phyloP scores from a whole-genome alignment of 2,888 invertebrate genomes.

The Nymphalis polychloros region DNA sequence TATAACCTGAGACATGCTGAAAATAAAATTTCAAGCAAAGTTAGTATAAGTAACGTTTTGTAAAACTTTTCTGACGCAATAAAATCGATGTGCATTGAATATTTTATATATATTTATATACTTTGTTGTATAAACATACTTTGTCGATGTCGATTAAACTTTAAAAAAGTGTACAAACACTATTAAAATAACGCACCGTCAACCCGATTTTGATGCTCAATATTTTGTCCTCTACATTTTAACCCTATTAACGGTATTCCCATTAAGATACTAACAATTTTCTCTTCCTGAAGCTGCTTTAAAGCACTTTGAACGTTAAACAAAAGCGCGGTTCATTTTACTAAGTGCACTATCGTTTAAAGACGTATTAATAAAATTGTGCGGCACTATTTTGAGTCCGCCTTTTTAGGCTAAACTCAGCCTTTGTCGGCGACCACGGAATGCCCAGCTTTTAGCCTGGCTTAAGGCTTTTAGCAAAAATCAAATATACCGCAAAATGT shows the following conservation, averaged over 20 bases:
- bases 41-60: too few relatives aligned
- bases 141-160: too few relatives aligned
- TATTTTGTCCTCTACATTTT: neutral
- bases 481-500: slow-evolving; percentile 34
- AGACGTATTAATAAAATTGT: slow-evolving; percentile 38
- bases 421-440: slow-evolving; percentile 44
- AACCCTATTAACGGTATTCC: neutral
- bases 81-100: too few relatives aligned
- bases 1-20: too few relatives aligned
- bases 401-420: slow-evolving; percentile 41
- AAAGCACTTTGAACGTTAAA: slow-evolving; percentile 22
- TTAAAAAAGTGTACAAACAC: too few relatives aligned
- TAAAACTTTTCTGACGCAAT: neutral
- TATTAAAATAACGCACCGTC: too few relatives aligned
- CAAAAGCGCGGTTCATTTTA: slow-evolving; percentile 26
- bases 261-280: slow-evolving; percentile 5
- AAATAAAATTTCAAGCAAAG: too few relatives aligned
- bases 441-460: slow-evolving; percentile 46
- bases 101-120: too few relatives aligned
- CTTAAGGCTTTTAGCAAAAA: slow-evolving; percentile 45
- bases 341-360: slow-evolving; percentile 36
- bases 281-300: slow-evolving; percentile 8
- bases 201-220: neutral
- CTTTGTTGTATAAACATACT: too few relatives aligned
- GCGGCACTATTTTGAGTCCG: slow-evolving; percentile 28